Percentiles rank a stretch among this genome's conserved stretches.
Conservation (phyloP, 2,113 vertebrate species). For the Varanus komodoensis region DNA sequence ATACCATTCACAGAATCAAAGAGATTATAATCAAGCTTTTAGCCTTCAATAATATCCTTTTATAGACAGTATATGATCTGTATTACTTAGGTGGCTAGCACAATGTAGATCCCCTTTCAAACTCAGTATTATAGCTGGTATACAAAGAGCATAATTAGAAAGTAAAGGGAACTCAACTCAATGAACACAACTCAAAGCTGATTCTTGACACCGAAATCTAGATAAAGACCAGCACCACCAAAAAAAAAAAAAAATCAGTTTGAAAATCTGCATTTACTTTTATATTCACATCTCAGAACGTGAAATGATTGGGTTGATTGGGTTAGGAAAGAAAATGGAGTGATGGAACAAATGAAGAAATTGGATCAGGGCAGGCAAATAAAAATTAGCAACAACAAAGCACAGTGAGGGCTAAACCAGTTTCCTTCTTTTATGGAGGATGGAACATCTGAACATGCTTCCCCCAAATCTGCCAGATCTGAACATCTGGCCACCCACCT, state of each 20-base stretch:
- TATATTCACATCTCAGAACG: neutral
- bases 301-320: neutral
- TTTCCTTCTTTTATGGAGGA: neutral
- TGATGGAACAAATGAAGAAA: too few relatives aligned
- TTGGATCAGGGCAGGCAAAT: neutral
- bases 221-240: neutral
- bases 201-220: neutral
- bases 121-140: neutral
- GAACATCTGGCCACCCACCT: slow-evolving; percentile 62
- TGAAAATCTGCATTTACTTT: neutral
- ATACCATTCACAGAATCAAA: neutral
- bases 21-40: neutral
- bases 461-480: neutral
- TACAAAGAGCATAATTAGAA: neutral
- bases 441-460: neutral
- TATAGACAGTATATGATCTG: neutral
- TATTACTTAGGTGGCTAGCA: too few relatives aligned
- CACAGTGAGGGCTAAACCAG: neutral
- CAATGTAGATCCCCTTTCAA: neutral
- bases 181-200: neutral
- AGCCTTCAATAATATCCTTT: neutral
- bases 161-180: neutral
- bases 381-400: neutral
- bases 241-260: neutral
- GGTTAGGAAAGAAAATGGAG: neutral